Conservation (phyloP, 2,888 invertebrate genomes). For the Athripsodes cinereus region DNA sequence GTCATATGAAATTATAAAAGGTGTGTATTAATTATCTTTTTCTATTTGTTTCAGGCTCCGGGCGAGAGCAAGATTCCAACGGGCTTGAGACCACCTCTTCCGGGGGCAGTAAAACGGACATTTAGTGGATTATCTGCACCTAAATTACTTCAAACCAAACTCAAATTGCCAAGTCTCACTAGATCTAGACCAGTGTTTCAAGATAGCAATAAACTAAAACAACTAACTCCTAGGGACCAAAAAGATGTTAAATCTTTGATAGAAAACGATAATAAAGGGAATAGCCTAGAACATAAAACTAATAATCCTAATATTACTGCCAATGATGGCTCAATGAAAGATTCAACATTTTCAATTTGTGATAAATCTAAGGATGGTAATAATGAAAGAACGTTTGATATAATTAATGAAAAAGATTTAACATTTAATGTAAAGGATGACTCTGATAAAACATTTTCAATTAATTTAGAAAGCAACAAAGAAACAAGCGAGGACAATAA, state of each 20-base stretch:
- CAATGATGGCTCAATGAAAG: neutral
- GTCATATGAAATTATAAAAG: too few relatives aligned
- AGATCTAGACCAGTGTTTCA: slow-evolving; percentile 4
- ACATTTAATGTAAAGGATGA: slow-evolving; percentile 18
- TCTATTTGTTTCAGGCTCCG: slow-evolving; percentile 20
- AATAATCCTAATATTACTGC: neutral
- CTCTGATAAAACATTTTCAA: slow-evolving; percentile 14
- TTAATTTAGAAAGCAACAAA: slow-evolving; percentile 8
- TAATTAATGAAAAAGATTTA: slow-evolving; percentile 11
- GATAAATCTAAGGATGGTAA: slow-evolving; percentile 9
- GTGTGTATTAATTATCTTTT: too few relatives aligned
- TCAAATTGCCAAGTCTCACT: slow-evolving; percentile 17
- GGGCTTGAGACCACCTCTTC: slow-evolving; percentile 16
- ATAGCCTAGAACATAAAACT: neutral
- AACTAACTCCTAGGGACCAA: neutral
- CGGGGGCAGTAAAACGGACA: slow-evolving; percentile 19
- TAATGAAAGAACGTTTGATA: slow-evolving; percentile 12
- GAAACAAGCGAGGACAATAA: slow-evolving; percentile 5
- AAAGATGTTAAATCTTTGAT: neutral
- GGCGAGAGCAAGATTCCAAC: slow-evolving; percentile 24
- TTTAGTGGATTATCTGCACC: slow-evolving; percentile 18
- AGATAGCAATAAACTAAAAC: slow-evolving; percentile 1
- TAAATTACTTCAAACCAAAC: slow-evolving; percentile 17
- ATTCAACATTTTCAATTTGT: slow-evolving; percentile 6
- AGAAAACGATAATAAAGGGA: neutral